Evolutionary conservation across 2,888 invertebrate species (phyloP).

Genomic region (Thelaira solivaga): DNA sequence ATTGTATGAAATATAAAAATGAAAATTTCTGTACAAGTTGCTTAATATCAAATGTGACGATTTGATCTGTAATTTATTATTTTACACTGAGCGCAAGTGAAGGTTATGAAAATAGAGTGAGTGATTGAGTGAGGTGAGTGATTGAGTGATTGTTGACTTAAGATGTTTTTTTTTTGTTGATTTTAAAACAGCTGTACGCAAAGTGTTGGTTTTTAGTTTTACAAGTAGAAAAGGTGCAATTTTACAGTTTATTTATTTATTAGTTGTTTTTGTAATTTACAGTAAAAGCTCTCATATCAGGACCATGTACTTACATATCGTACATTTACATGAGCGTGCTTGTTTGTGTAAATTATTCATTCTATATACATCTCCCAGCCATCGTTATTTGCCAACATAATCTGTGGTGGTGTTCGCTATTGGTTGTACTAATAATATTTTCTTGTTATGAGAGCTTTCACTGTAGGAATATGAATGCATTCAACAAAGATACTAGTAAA

Average conservation of each 20-base stretch:
- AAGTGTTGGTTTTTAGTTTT: slow-evolving; percentile 12
- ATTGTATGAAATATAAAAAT: too few relatives aligned
- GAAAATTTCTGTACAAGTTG: slow-evolving; percentile 1
- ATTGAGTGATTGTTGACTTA: not conserved
- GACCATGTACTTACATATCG: slow-evolving; percentile 53
- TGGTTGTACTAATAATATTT: slow-evolving; percentile 6
- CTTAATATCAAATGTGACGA: too few relatives aligned
- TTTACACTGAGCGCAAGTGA: slow-evolving; percentile 15
- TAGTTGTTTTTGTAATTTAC: slow-evolving; percentile 20
- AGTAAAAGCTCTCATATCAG: slow-evolving; percentile 53
- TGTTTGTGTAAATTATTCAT: slow-evolving; percentile 16
- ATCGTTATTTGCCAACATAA: slow-evolving; percentile 12
- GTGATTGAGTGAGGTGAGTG: not conserved
- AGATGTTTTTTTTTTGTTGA: not conserved
- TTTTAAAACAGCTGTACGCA: not conserved
- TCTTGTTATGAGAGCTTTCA: slow-evolving; percentile 56
- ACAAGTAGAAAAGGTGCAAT: slow-evolving; percentile 20
- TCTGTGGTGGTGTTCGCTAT: slow-evolving; percentile 21
- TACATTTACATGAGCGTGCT: slow-evolving; percentile 40
- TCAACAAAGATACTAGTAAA: slow-evolving; percentile 50
- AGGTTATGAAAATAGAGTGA: slow-evolving; percentile 41
- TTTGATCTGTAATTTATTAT: too few relatives aligned
- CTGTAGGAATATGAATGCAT: slow-evolving; percentile 54
- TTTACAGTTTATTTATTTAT: slow-evolving; percentile 8
- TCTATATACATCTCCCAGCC: slow-evolving; percentile 41